Conservation (phyloP, 2,797 vertebrate species). For the Triplophysa bombifrons region DNA sequence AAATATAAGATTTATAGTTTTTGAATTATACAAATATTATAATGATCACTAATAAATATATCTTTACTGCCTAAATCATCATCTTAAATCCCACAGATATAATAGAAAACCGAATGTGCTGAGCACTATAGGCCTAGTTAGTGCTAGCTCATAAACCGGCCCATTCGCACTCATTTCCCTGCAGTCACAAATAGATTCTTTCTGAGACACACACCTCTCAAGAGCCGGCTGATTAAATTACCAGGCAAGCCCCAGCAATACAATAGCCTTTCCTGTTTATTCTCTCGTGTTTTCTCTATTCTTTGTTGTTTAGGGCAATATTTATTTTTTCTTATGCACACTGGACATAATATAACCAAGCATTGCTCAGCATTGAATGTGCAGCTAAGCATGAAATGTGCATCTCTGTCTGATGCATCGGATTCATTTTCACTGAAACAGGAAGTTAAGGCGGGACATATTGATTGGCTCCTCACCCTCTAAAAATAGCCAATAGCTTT, state of each 20-base stretch:
- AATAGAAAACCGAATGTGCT: conserved; percentile 10
- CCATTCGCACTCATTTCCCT: conserved; percentile 49
- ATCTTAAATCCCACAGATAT: conserved; percentile 5
- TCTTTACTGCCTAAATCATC: not conserved
- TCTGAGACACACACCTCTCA: conserved; percentile 65
- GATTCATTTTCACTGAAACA: no score
- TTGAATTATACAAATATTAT: no score
- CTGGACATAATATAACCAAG: not conserved
- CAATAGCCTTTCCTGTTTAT: conserved; percentile 35
- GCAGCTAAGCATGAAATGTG: not conserved
- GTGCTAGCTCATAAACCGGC: conserved; percentile 41
- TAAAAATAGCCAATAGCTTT: no score
- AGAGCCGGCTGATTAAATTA: conserved; percentile 67
- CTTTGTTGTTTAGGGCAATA: conserved; percentile 17
- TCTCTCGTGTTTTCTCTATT: conserved; percentile 7
- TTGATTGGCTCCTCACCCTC: no score
- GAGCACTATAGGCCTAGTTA: not conserved
- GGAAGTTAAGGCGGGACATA: no score
- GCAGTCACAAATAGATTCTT: conserved; percentile 68
- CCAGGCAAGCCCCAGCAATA: conserved; percentile 49
- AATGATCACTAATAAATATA: not conserved
- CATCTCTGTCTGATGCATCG: no score
- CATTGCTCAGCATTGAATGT: not conserved
- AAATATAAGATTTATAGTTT: no score
- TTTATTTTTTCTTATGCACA: not conserved